Evolutionary conservation across 2,888 invertebrate species (phyloP).

Genomic region (Nomada hirtipes): DNA sequence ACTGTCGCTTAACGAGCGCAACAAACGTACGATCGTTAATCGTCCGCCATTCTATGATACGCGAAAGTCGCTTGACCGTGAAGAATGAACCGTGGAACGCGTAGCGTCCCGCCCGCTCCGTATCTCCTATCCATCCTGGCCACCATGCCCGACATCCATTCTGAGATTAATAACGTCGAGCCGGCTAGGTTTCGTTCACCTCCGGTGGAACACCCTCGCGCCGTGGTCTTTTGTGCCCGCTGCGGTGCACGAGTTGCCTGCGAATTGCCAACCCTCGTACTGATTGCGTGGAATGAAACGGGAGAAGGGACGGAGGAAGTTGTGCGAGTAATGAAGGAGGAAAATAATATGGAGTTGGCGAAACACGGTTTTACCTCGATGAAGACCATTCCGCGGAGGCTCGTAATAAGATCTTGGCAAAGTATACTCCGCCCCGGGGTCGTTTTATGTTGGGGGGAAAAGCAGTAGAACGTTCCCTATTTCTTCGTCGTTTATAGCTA

Average conservation of each 20-base stretch:
- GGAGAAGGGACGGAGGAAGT: slow-evolving; percentile 20
- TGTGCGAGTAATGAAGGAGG: slow-evolving; percentile 1
- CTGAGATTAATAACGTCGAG: slow-evolving; percentile 70
- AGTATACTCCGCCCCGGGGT: slow-evolving; percentile 31
- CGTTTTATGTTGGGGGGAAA: too few relatives aligned
- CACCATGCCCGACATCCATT: slow-evolving; percentile 61
- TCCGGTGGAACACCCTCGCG: slow-evolving; percentile 4
- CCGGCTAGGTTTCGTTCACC: slow-evolving; percentile 26
- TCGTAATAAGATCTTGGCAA: slow-evolving; percentile 71
- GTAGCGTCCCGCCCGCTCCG: slow-evolving; percentile 13
- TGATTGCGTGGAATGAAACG: slow-evolving; percentile 11
- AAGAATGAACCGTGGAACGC: slow-evolving; percentile 68
- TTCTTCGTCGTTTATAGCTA: neutral
- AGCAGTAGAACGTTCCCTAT: slow-evolving; percentile 33
- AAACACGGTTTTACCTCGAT: slow-evolving; percentile 70
- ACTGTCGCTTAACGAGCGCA: slow-evolving; percentile 72
- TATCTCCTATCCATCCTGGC: slow-evolving; percentile 59
- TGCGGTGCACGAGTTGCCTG: slow-evolving; percentile 23
- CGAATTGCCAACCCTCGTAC: neutral
- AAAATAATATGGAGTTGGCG: slow-evolving; percentile 50
- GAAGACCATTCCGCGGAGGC: slow-evolving; percentile 74
- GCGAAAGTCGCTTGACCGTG: slow-evolving; percentile 69
- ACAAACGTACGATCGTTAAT: slow-evolving; percentile 68
- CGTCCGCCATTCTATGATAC: slow-evolving; percentile 63
- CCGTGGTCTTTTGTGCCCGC: neutral